Evolutionary conservation across 2,888 invertebrate species (phyloP), one percentile per base, ranked within the genome.

Genomic region (Caradrina clavipalpis): DNA sequence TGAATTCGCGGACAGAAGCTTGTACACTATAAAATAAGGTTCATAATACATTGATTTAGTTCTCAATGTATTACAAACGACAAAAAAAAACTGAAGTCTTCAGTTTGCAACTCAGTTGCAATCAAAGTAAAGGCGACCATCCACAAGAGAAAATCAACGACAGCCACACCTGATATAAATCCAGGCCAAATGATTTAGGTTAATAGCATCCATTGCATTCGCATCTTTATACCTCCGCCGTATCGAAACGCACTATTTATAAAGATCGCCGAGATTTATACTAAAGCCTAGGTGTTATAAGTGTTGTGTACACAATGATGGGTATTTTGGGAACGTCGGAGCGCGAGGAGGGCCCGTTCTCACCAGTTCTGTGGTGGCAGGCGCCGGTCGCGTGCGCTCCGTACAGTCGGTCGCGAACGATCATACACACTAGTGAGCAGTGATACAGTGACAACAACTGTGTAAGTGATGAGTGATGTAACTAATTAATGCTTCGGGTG

Each of bases 251-350:
- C 81, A 81, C 88, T 90, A 94, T 93, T 93, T 91, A 94, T 94
- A 94, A 89, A 87, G 85, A 85, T 87, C 79, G 80, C 85, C 76
- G 87, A 91, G 91, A 92, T 93, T 94, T 92, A 92, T 91, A 91
- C 91, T 82, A 93, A 93, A 93, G 89, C 89, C 91, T 92, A 90
- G 88, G 88, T 90, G 89, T 90, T 91, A 94, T 95, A 94, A 94
- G 92, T 94, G 92, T 93, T 92, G 92, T 93, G 94, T 92, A 95
- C 94, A 95, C 94, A 95, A 95, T 94, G 91, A 86, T 87, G 91
- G 85, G 88, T 96, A 95, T 96, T 95, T 95, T 92, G 87, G 94
- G 94, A 91, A 84, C 90, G 88, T 79, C 89, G 90, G 85, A 76
- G 87, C 78, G 89, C 83, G 84, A 86, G 88, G 86, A 89, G 89